phyloP scores from a whole-genome alignment of 2,888 invertebrate species.

The Drosophila kambysellisi region DNA sequence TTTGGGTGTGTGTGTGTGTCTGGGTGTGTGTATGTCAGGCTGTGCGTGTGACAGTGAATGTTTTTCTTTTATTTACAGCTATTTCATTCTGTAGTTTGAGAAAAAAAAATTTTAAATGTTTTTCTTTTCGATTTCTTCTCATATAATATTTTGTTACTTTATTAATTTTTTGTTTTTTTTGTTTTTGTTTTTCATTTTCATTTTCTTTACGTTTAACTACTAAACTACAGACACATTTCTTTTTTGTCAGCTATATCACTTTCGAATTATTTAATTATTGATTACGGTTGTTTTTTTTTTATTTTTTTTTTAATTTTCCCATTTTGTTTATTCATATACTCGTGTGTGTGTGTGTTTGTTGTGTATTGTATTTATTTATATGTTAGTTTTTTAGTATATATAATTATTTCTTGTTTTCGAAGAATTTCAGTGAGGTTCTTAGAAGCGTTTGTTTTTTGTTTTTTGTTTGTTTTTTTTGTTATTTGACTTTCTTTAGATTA shows the following conservation, averaged over 20 bases:
- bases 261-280: constrained; percentile 78
- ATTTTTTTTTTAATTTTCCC: constrained; percentile 29
- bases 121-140: constrained; percentile 15
- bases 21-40: constrained; percentile 1
- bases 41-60: constrained; percentile 25
- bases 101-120: constrained; percentile 32
- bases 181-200: constrained; percentile 21
- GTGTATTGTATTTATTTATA: constrained; percentile 41
- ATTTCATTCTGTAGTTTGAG: constrained; percentile 28
- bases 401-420: constrained; percentile 61
- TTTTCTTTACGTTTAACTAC: constrained; percentile 59
- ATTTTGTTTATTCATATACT: constrained; percentile 40
- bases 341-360: constrained; percentile 19
- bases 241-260: constrained; percentile 79
- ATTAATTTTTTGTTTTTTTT: constrained; percentile 26
- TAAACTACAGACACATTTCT: constrained; percentile 77
- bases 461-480: constrained; percentile 31
- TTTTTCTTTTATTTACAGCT: constrained; percentile 62
- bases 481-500: constrained; percentile 59
- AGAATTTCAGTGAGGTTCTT: constrained; percentile 84
- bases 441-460: constrained; percentile 68
- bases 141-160: constrained; percentile 26
- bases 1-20: constrained; percentile 16
- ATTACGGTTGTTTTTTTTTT: constrained; percentile 60
- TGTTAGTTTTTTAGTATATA: constrained; percentile 47